These are phyloP conservation scores for Hipposideros armiger DNA, from an alignment of 2,113 vertebrate species.

Conservation along the genomic window DNA sequence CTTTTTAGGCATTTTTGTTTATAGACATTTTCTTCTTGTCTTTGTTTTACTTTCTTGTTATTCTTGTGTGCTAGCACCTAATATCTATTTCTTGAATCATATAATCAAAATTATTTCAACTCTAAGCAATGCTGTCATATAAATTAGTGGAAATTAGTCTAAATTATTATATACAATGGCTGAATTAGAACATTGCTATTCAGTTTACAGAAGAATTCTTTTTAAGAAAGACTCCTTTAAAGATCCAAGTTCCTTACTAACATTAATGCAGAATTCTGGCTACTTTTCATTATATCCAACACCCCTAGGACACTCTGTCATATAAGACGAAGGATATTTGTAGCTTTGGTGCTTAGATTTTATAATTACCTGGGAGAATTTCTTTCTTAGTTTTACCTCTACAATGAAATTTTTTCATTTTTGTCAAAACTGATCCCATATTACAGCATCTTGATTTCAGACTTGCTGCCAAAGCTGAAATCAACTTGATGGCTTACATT, in stretches of 20 bases:
- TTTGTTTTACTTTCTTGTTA: neutral
- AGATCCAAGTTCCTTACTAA: neutral
- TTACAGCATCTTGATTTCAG: conserved; percentile 18
- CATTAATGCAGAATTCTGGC: neutral
- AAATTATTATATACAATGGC: conserved; percentile 15
- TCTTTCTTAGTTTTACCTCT: conserved; percentile 55
- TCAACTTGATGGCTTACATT: conserved; percentile 8
- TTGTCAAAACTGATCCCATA: conserved; percentile 51
- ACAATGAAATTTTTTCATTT: neutral
- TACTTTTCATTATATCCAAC: neutral
- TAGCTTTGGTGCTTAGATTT: neutral
- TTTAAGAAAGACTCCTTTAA: conserved; percentile 21
- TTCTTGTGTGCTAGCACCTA: neutral
- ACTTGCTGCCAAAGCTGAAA: conserved; percentile 6
- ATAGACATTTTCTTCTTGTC: neutral
- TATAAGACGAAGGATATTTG: neutral
- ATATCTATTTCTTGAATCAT: neutral
- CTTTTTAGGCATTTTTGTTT: neutral
- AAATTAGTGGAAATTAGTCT: neutral
- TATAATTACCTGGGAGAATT: conserved; percentile 23
- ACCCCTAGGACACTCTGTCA: neutral
- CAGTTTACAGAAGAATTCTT: conserved; percentile 40
- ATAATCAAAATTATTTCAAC: conserved; percentile 28
- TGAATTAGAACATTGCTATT: neutral
- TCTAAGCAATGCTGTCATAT: neutral